Evolutionary conservation across 2,113 vertebrate species (phyloP).

Genomic region (Illadopsis cleaveri): DNA sequence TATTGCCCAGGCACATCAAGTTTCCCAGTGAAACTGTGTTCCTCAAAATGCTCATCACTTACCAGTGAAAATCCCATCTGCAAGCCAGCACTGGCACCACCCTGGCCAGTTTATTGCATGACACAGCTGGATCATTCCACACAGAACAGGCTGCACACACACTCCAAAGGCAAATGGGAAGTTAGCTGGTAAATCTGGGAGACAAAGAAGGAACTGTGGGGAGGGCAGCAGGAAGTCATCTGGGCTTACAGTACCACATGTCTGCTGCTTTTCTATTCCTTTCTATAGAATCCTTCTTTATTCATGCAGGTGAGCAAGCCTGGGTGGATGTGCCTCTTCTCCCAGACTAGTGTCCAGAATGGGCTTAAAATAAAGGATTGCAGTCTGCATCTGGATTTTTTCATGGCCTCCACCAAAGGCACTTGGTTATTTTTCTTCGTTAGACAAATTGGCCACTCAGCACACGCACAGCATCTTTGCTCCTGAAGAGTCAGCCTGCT

Average conservation of each 20-base stretch:
- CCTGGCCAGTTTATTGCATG: neutral
- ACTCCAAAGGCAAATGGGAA: neutral
- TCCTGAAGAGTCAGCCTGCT: neutral
- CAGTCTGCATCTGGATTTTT: neutral
- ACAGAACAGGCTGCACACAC: neutral
- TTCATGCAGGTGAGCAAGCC: neutral
- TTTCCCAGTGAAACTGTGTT: neutral
- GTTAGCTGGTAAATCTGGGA: neutral
- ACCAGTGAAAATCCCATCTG: neutral
- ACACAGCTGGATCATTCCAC: neutral
- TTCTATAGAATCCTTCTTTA: neutral
- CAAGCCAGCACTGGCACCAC: neutral
- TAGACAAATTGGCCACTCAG: neutral
- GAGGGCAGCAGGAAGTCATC: neutral
- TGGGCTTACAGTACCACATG: neutral
- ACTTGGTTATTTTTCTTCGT: neutral
- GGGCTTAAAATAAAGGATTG: neutral
- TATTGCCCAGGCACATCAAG: neutral
- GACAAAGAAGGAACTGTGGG: neutral
- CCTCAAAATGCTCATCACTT: neutral
- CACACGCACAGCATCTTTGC: accelerated
- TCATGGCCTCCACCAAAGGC: neutral
- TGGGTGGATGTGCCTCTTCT: neutral
- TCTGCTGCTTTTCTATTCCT: neutral
- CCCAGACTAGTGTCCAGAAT: neutral